Conservation (phyloP, 2,888 invertebrate genomes). For the Ennomos fuscantarius region DNA sequence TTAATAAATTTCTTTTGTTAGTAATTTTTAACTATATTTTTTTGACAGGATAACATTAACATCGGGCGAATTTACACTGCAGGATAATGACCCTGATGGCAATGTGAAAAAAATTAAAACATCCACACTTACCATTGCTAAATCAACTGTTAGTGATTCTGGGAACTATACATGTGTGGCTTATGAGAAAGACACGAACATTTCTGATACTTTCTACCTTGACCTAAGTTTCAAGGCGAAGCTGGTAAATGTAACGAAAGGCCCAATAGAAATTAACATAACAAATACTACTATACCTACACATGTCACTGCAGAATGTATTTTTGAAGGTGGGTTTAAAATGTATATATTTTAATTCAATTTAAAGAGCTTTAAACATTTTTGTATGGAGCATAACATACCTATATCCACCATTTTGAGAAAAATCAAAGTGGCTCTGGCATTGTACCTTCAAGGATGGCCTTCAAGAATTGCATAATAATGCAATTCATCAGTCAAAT, state of each 20-base stretch:
- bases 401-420: too few species aligned
- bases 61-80: conserved; percentile 39
- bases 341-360: too few species aligned
- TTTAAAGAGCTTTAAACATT: too few species aligned
- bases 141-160: conserved; percentile 57
- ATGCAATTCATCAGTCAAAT: too few species aligned
- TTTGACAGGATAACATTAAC: conserved; percentile 54
- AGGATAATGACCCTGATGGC: conserved; percentile 56
- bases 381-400: too few species aligned
- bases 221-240: conserved; percentile 61
- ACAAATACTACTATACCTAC: conserved; percentile 42
- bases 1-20: background rate
- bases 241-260: conserved; percentile 50
- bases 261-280: conserved; percentile 53
- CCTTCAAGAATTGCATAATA: too few species aligned
- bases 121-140: conserved; percentile 56
- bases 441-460: too few species aligned
- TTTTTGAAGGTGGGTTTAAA: conserved; percentile 72
- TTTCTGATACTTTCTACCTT: conserved; percentile 40
- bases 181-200: conserved; percentile 34
- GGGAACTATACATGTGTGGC: conserved; percentile 71
- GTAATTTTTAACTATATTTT: background rate
- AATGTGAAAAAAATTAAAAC: conserved; percentile 49
- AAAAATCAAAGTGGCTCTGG: too few species aligned
- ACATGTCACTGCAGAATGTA: conserved; percentile 58